Evolutionary conservation across 30 jellyfish, hydroid and myxozoan species (phyloP).

Genomic region (Cassiopea andromeda): DNA sequence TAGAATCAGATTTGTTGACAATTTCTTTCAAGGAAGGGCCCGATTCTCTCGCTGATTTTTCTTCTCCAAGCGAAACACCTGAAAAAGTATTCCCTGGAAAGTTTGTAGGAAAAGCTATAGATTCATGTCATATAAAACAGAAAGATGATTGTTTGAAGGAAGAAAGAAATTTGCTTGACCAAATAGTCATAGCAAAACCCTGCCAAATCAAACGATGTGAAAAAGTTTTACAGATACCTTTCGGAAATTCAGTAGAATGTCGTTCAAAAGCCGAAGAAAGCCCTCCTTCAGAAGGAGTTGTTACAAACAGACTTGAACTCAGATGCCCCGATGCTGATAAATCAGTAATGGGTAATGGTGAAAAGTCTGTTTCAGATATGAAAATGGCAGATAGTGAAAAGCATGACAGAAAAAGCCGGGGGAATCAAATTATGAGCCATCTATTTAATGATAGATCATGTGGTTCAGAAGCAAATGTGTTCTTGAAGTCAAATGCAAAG

Average conservation of each 20-base stretch:
- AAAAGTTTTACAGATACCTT: background rate
- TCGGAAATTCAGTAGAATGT: background rate
- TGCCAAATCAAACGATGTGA: background rate
- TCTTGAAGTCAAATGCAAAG: background rate
- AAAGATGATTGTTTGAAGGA: background rate
- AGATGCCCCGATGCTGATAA: no score
- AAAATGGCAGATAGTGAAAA: background rate
- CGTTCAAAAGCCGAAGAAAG: background rate
- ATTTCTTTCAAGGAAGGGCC: background rate
- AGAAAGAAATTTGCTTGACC: background rate
- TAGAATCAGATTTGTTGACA: background rate
- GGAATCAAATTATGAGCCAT: background rate
- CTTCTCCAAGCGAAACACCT: background rate
- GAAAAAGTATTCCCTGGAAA: background rate
- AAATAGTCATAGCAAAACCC: background rate
- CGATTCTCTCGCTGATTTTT: background rate
- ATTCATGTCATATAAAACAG: background rate
- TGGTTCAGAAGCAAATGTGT: background rate
- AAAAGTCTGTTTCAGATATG: no score
- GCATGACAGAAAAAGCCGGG: background rate
- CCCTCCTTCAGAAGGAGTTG: background rate
- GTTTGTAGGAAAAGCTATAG: background rate
- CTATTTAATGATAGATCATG: background rate
- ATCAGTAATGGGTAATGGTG: no score
- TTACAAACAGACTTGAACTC: no score